Evolutionary conservation across 2,113 vertebrate species (phyloP).

Genomic region (Pseudolaguvia tuberculata): DNA sequence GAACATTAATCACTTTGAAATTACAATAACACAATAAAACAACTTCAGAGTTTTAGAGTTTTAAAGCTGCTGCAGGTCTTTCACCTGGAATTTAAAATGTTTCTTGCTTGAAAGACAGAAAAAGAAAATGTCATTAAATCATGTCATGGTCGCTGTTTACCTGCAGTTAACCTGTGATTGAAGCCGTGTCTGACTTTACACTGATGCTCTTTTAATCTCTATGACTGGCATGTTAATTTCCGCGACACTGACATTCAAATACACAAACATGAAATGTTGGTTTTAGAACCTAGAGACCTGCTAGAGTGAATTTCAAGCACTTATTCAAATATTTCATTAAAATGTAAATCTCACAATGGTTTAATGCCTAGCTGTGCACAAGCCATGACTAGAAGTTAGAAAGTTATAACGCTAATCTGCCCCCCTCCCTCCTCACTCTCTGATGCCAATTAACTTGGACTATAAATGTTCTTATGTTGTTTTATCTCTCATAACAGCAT

Average conservation of each 20-base stretch:
- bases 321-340: conserved; percentile 86
- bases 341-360: conserved; percentile 78
- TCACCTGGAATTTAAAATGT: conserved; percentile 45
- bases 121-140: conserved; percentile 59
- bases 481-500: conserved; percentile 63
- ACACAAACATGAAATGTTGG: conserved; percentile 79
- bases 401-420: conserved; percentile 70
- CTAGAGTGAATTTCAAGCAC: conserved; percentile 79
- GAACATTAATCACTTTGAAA: too few species aligned
- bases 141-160: conserved; percentile 70
- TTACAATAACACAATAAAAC: too few species aligned
- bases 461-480: conserved; percentile 69
- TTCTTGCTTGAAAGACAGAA: background rate
- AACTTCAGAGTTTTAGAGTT: conserved; percentile 20
- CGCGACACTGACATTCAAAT: conserved; percentile 75
- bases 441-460: conserved; percentile 71
- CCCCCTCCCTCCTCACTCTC: conserved; percentile 38
- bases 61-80: conserved; percentile 1
- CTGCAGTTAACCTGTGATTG: conserved; percentile 70
- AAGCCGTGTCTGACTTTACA: conserved; percentile 70
- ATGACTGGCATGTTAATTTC: conserved; percentile 77
- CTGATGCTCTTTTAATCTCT: conserved; percentile 74
- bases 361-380: conserved; percentile 72
- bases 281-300: conserved; percentile 72
- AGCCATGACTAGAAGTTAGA: conserved; percentile 79